A percentile compares a stretch with the other conserved stretches of the same genome.
phyloP scores from a whole-genome alignment of 1,140 invertebrate genomes.

The Myzus persicae region DNA sequence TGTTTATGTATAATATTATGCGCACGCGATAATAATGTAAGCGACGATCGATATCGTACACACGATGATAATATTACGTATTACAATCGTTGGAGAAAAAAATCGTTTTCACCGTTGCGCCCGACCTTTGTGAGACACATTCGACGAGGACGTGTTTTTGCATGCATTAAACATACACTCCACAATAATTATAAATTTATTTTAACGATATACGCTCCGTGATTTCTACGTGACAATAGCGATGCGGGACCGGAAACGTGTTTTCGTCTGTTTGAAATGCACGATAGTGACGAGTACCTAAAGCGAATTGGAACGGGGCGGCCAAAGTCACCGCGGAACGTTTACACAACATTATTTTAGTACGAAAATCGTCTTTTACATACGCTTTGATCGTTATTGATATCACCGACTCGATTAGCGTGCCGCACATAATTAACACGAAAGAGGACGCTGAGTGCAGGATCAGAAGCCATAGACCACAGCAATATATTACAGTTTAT shows the following conservation, averaged over 20 bases:
- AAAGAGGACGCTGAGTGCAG: not conserved
- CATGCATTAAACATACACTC: not conserved
- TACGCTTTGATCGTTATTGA: not conserved
- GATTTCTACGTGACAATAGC: not conserved
- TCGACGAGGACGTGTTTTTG: not conserved
- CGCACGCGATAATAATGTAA: not conserved
- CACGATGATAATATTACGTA: not conserved
- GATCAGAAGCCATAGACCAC: not conserved
- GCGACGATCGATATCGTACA: not conserved
- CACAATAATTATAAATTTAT: not conserved
- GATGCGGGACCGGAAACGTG: not conserved
- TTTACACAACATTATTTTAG: not conserved
- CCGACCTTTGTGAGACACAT: not conserved
- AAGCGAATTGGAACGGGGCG: not conserved
- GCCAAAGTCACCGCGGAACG: not conserved
- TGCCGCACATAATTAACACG: not conserved
- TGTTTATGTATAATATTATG: not conserved
- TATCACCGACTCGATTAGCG: not conserved
- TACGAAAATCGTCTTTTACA: not conserved
- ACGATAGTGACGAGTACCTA: not conserved
- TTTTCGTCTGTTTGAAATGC: not conserved
- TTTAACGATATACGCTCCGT: not conserved
- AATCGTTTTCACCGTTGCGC: not conserved
- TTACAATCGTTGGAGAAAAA: not conserved
- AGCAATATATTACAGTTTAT: not conserved